Base-by-base conservation (phyloP, 2,888 invertebrate species). In the Leucophenga maculata region DNA sequence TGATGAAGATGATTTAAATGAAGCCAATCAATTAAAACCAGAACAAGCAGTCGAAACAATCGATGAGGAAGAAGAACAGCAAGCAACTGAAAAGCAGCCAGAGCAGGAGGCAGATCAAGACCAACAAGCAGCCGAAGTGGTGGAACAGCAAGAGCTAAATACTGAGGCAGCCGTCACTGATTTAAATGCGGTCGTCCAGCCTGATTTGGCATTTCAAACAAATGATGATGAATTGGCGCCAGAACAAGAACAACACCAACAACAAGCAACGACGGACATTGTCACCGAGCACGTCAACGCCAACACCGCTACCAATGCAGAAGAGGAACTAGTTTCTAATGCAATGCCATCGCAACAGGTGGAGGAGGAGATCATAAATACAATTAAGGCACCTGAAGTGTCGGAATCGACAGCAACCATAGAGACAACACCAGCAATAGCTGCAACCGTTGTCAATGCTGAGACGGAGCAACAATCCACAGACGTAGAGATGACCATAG, bases 221-320 rank as follows among this genome's bases (percentile, higher is more conserved):
- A 82, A 82, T 83, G 80, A 82, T 80, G 82, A 82, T 83, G 80
- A 81, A 81, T 81, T 81, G 83, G 83, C 83, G 80, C 80, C 83
- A 79, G 70, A 72, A 8, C 46, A 54, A 11, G 26, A 67, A 20
- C 44, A 20, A 13, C 18, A 20, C 3, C 54, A 65, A 48, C 64
- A 11, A 59, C 13, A 18, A n/a, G 20, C 9, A 22, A 62, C n/a
- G 11, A 20, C 22, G 11, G 67, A 70, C n/a, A 64, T 70, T 57
- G 44, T 50, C 18, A 11, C 14, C 11, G 71, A 46, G 55, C 26
- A 67, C 54, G 48, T 14, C 48, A 60, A 62, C 39, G 59, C 68
- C 6, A 52, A 22, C 16, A 50, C 50, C 39, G 54, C 48, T n/a
- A 13, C 50, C 22, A n/a, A 50, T 14, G 60, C 22, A 62, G 55